These are phyloP conservation scores for Dicycla oo DNA, from an alignment of 2,888 invertebrate genomes.

Conservation along the genomic window DNA sequence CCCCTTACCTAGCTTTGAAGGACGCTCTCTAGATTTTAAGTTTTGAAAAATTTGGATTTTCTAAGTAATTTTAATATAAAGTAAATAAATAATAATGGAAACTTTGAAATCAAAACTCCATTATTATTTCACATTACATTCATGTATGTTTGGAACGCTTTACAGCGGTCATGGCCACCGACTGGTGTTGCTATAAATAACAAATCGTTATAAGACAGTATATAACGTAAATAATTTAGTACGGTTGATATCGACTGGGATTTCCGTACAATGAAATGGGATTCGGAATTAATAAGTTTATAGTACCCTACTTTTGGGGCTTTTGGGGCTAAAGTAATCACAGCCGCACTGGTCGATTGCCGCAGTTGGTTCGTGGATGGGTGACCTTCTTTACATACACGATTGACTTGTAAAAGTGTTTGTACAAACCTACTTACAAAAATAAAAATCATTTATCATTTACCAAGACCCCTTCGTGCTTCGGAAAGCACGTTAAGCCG, in stretches of 20 bases:
- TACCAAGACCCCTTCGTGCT: no score
- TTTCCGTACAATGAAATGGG: slow-evolving; percentile 38
- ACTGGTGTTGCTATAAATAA: slow-evolving; percentile 47
- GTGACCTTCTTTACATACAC: no score
- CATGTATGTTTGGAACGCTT: slow-evolving; percentile 34
- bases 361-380: no score
- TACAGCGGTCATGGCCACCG: slow-evolving; percentile 36
- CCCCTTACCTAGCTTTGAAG: background rate
- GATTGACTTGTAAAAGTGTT: no score
- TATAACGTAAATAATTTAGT: slow-evolving; percentile 51
- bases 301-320: no score
- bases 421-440: no score
- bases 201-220: slow-evolving; percentile 51
- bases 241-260: slow-evolving; percentile 34
- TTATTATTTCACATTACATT: slow-evolving; percentile 1
- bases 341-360: no score
- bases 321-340: no score
- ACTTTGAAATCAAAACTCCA: slow-evolving; percentile 9
- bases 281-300: background rate
- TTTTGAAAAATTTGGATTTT: background rate
- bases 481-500: no score
- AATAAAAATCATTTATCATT: no score
- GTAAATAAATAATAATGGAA: slow-evolving; percentile 26
- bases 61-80: background rate
- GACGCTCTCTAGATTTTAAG: background rate